Conservation (phyloP, 1,140 invertebrate species). For the Zaprionus capensis region DNA sequence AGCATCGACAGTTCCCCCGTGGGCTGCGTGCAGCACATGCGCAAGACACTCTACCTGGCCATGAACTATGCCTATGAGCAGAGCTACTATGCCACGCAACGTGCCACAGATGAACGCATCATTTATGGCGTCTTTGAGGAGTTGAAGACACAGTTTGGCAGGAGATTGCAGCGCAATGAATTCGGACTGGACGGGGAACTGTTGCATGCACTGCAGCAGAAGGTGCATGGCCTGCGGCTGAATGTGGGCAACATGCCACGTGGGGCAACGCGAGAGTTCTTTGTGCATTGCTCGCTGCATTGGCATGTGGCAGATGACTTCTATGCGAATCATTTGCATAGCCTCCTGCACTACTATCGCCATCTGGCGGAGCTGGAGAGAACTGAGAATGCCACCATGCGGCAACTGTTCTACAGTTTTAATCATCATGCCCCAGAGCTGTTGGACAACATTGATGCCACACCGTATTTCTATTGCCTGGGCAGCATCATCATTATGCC, state of each 20-base stretch:
- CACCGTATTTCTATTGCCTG: constrained; percentile 74
- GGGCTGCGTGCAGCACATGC: constrained; percentile 62
- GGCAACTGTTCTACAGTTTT: constrained; percentile 64
- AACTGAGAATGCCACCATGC: constrained; percentile 17
- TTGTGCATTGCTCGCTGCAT: constrained; percentile 13
- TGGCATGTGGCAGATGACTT: constrained; percentile 56
- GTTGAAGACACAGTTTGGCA: constrained; percentile 51
- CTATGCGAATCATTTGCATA: constrained; percentile 63
- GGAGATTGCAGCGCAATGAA: constrained; percentile 36
- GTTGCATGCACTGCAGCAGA: constrained; percentile 39
- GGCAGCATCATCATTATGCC: constrained; percentile 73
- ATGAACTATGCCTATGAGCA: constrained; percentile 71
- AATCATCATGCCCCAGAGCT: constrained; percentile 68
- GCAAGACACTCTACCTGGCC: constrained; percentile 61
- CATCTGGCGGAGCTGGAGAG: constrained; percentile 54
- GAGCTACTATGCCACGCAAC: constrained; percentile 45
- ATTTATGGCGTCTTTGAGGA: constrained; percentile 60
- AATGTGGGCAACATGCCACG: constrained; percentile 66
- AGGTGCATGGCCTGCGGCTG: constrained; percentile 50
- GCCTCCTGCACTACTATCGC: constrained; percentile 50
- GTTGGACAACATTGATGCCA: constrained; percentile 67
- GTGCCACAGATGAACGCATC: constrained; percentile 48
- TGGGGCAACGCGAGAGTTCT: constrained; percentile 55
- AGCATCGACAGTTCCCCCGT: background rate
- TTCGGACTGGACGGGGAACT: constrained; percentile 38